Evolutionary conservation across 2,888 invertebrate genomes (phyloP).

Genomic region (Pollenia labialis): DNA sequence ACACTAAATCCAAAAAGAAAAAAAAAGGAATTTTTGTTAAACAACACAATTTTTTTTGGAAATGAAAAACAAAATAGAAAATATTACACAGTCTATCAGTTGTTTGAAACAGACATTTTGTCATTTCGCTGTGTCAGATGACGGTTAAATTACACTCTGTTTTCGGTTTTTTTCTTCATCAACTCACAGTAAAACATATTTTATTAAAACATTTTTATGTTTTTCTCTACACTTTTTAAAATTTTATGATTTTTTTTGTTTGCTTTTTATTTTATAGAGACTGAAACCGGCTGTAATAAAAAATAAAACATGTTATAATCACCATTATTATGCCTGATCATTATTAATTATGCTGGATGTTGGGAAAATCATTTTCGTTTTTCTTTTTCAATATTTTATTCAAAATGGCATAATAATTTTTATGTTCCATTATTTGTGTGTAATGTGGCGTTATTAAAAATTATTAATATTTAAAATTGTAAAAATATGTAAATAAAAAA

Average conservation of each 20-base stretch:
- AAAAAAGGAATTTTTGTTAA: background rate
- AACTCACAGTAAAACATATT: background rate
- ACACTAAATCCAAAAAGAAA: background rate
- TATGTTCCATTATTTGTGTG: background rate
- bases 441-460: slow-evolving; percentile 18
- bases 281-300: background rate
- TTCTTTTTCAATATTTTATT: slow-evolving; percentile 11
- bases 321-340: slow-evolving; percentile 21
- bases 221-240: background rate
- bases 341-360: slow-evolving; percentile 14
- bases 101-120: slow-evolving; percentile 29
- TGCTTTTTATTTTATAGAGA: background rate
- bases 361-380: background rate
- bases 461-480: background rate
- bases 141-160: slow-evolving; percentile 13
- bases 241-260: background rate
- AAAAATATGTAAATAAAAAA: background rate
- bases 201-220: background rate
- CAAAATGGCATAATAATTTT: background rate
- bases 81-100: slow-evolving; percentile 40
- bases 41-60: background rate
- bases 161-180: background rate
- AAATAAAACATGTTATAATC: slow-evolving; percentile 18
- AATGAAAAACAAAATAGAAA: background rate
- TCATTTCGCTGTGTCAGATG: slow-evolving; percentile 37